A percentile compares a stretch with the other conserved stretches of the same genome.
Evolutionary conservation across 1,140 invertebrate species (phyloP).

Genomic region (Mercenaria mercenaria): DNA sequence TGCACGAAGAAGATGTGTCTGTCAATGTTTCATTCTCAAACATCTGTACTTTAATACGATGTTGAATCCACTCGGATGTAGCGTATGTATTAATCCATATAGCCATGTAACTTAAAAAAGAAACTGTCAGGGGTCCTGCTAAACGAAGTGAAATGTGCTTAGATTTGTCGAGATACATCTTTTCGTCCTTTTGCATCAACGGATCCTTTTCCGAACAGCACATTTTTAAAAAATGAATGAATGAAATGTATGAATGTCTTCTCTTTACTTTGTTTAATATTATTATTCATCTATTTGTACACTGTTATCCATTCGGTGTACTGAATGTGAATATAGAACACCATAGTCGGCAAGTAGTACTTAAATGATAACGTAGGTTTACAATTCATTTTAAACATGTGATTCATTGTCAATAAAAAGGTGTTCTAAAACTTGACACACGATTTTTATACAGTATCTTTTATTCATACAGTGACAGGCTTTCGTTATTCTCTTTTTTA

Average conservation of each 20-base stretch:
- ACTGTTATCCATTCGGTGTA: neutral
- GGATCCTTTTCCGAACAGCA: neutral
- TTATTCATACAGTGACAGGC: too few species aligned
- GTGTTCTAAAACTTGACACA: too few species aligned
- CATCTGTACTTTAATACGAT: neutral
- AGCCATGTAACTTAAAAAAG: neutral
- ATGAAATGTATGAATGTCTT: too few species aligned
- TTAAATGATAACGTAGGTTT: neutral
- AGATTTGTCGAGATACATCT: too few species aligned
- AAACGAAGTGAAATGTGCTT: neutral
- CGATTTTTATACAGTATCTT: too few species aligned
- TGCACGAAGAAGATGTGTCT: neutral
- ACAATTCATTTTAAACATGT: neutral
- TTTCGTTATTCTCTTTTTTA: too few species aligned
- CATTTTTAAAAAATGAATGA: neutral
- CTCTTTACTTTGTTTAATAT: too few species aligned
- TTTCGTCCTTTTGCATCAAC: neutral
- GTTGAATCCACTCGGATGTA: conserved; percentile 7
- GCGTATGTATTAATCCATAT: conserved; percentile 21
- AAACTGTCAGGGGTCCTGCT: neutral
- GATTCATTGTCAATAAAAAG: too few species aligned
- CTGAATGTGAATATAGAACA: neutral
- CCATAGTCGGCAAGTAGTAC: neutral
- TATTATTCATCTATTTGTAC: neutral
- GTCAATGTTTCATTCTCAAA: neutral